Percentiles rank a stretch among this genome's conserved stretches.
These are phyloP conservation scores for Ephialtes manifestator DNA, from an alignment of 2,888 invertebrate genomes.

Conservation along the genomic window DNA sequence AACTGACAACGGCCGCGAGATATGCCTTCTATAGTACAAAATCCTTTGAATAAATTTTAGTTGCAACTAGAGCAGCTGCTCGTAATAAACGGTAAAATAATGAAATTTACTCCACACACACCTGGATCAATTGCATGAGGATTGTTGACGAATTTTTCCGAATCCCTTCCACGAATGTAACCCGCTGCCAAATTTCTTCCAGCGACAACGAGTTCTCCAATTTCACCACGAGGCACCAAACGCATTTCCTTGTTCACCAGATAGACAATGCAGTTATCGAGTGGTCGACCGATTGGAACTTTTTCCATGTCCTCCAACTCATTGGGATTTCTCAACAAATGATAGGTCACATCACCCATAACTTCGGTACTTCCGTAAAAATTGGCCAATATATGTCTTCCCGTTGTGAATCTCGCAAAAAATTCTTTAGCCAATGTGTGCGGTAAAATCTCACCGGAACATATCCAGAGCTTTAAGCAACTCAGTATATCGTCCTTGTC, in stretches of 20 bases:
- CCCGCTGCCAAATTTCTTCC: slow-evolving; percentile 93
- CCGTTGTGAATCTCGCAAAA: slow-evolving; percentile 91
- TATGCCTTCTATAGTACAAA: slow-evolving; percentile 13
- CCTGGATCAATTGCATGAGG: slow-evolving; percentile 90
- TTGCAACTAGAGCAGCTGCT: not conserved
- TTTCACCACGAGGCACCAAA: slow-evolving; percentile 90
- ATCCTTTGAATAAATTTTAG: slow-evolving; percentile 18
- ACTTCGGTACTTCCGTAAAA: slow-evolving; percentile 97
- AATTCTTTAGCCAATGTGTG: slow-evolving; percentile 91
- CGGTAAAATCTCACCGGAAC: slow-evolving; percentile 94
- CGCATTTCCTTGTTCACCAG: slow-evolving; percentile 92
- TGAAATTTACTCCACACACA: slow-evolving; percentile 71
- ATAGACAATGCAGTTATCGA: slow-evolving; percentile 94
- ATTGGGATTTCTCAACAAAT: slow-evolving; percentile 88
- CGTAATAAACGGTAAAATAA: not conserved
- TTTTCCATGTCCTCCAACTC: slow-evolving; percentile 89
- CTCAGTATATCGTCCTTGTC: slow-evolving; percentile 87
- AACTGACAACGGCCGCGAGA: slow-evolving; percentile 16
- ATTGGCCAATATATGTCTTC: slow-evolving; percentile 91
- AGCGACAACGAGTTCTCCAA: slow-evolving; percentile 94
- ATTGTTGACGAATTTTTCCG: slow-evolving; percentile 92
- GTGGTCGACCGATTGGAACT: slow-evolving; percentile 93
- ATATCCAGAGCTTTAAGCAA: slow-evolving; percentile 92
- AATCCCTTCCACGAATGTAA: slow-evolving; percentile 92
- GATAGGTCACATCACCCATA: slow-evolving; percentile 96